Evolutionary conservation across 2,797 vertebrate genomes (phyloP), one percentile per base, ranked within the genome.

Genomic region (Urocyon cinereoargenteus): DNA sequence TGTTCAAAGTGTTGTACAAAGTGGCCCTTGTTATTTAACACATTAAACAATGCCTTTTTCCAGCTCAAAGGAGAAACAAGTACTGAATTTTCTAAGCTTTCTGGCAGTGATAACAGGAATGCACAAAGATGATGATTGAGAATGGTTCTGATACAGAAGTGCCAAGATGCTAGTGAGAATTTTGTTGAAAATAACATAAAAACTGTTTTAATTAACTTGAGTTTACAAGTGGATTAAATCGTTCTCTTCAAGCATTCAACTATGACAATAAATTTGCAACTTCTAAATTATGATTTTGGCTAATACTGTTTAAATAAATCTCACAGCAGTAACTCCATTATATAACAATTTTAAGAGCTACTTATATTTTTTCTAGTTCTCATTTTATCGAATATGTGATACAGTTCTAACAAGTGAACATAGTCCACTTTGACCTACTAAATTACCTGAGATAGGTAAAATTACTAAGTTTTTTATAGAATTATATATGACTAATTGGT

Each of bases 151-250:
- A 4, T 14, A 5, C 19, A 0, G 24, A 2, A 96, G 0, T 36
- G 4, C 5, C 96, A 62, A 26, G 45, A 53, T 86, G 8, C 94
- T 93, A 55, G 26, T 0, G 61, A 55, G 24, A 12, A 12, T 97
- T 97, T 94, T 70, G 18, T 96, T 92, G 70, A 21, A 90, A 96
- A 49, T 92, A 51, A 97, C 4, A 81, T 78, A 70, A 4, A 95
- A 96, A 26, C 13, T 75, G 16, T 90, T 91, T 93, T 94, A 97
- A 97, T 98, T 97, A 97, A 94, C 36, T 94, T 90, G 7, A 62
- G 13, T 81, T 91, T 49, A 49, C 62, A 72, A 97, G 51, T 84
- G 0, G 6, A 93, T 97, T 96, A 97, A 97, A 95, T 75, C 81
- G 0, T 94, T 86, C 79, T 94, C 93, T 13, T 75, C 51, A 98